Base-by-base conservation (phyloP, 2,888 invertebrate species). In the Sesamia inferens region DNA sequence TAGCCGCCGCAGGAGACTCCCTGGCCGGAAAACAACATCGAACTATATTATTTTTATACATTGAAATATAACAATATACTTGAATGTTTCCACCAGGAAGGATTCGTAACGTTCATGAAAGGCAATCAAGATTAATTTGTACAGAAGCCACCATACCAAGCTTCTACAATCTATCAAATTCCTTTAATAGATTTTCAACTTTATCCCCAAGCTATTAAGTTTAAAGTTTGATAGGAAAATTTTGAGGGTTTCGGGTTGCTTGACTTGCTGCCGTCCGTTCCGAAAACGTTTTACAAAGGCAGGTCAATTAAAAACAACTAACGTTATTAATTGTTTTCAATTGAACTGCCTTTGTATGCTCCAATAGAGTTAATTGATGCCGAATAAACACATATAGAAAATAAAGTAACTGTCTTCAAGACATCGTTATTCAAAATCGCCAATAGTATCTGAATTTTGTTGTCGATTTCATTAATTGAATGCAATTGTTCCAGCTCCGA, bases 391-490 rank as follows among this genome's bases (percentile, higher is more conserved):
- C 14, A 73, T 76, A 71, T 68, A 59, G 47, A 19, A 66, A 39
- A 39, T 7, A 39, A 31, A 31, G n/a, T 72, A 76, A 68, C 13
- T 19, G 24, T 63, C 44, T 57, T 54, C 11, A 64, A 70, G 75
- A 61, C 44, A 64, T 65, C 68, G 47, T 68, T 81, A 78, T 71
- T 78, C 71, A 70, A 78, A 74, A 68, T 70, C 16, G 4, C n/a
- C 54, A n/a, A 59, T 63, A 8, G 24, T 24, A n/a, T 72, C 47
- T 47, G 69, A 47, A 51, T 68, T 63, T 59, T 51, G 59, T 70
- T 61, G 64, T 67, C 63, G 69, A 76, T 64, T 47, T 71, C 71
- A 62, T 68, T 75, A 79, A 79, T 79, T 80, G 48, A 64, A 76
- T 70, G 47, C 67, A 22, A 69, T 72, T 71, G 68, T 75, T 61